Percentiles rank a stretch among this genome's conserved stretches.
Evolutionary conservation across 2,888 invertebrate species (phyloP).

Genomic region (Thecocarcelia acutangulata): DNA sequence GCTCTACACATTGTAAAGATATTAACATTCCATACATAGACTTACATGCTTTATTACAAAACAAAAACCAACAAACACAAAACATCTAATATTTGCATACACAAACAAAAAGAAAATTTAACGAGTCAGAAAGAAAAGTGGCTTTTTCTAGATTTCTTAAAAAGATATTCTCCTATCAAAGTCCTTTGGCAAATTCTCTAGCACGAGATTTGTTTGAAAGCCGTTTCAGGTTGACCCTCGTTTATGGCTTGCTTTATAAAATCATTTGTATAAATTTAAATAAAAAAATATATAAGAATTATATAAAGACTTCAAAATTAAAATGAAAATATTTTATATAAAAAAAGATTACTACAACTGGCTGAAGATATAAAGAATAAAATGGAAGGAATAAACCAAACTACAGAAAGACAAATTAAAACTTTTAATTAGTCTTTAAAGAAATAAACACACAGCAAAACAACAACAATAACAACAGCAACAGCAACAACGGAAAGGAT

Average conservation of each 20-base stretch:
- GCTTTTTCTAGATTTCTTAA: no score
- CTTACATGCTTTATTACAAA: constrained; percentile 39
- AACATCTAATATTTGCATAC: constrained; percentile 45
- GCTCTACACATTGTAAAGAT: constrained; percentile 21
- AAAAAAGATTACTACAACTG: constrained; percentile 11
- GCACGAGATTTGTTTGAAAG: not conserved
- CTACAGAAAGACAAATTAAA: constrained; percentile 58
- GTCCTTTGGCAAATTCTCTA: not conserved
- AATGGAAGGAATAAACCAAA: not conserved
- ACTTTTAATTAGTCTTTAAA: constrained; percentile 68
- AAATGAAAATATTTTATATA: constrained; percentile 12
- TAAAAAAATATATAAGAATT: not conserved
- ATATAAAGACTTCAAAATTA: constrained; percentile 27
- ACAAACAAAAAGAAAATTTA: constrained; percentile 7
- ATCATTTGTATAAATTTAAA: not conserved
- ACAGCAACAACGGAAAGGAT: no score
- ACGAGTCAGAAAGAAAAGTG: not conserved
- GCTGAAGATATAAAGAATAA: constrained; percentile 9
- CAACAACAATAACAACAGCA: not conserved
- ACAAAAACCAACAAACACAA: constrained; percentile 23
- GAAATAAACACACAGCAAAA: constrained; percentile 37
- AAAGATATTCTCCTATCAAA: no score
- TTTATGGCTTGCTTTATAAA: not conserved
- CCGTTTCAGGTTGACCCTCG: not conserved
- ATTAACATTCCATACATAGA: constrained; percentile 45